Evolutionary conservation across 2,888 invertebrate species (phyloP).

Genomic region (Odontocerum albicorne): DNA sequence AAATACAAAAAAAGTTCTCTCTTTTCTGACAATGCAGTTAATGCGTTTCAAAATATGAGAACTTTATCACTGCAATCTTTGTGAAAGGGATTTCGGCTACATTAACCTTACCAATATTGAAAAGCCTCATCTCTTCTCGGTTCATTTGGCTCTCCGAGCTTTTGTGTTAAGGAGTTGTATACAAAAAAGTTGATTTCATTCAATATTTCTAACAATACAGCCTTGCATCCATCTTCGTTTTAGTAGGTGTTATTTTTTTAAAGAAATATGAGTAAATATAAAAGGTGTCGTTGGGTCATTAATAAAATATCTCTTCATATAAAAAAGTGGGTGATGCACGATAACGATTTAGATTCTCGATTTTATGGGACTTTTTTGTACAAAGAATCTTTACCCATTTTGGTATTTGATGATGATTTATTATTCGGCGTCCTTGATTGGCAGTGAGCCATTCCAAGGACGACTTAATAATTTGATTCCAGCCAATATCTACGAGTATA

Average conservation of each 20-base stretch:
- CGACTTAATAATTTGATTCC: too few relatives aligned
- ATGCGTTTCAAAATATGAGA: conserved; percentile 30
- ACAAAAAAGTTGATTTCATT: not conserved
- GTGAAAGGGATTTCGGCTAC: conserved; percentile 2
- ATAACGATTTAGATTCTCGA: too few relatives aligned
- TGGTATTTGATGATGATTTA: too few relatives aligned
- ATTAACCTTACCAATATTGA: conserved; percentile 1
- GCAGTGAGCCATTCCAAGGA: too few relatives aligned
- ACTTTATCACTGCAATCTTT: conserved; percentile 16
- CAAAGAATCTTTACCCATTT: too few relatives aligned
- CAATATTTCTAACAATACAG: not conserved
- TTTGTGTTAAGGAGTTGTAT: not conserved
- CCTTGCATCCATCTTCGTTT: not conserved
- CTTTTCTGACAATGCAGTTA: conserved; percentile 7
- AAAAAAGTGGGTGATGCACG: too few relatives aligned
- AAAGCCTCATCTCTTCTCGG: not conserved
- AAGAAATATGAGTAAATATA: not conserved
- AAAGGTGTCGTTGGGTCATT: not conserved
- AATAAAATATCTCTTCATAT: too few relatives aligned
- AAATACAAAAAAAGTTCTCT: not conserved
- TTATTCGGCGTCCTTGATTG: too few relatives aligned
- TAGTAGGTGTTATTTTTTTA: not conserved
- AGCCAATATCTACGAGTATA: too few relatives aligned
- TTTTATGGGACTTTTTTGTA: too few relatives aligned
- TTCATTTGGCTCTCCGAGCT: conserved; percentile 4